Evolutionary conservation across 1,140 invertebrate genomes (phyloP).

Genomic region (Dendrolimus punctatus): DNA sequence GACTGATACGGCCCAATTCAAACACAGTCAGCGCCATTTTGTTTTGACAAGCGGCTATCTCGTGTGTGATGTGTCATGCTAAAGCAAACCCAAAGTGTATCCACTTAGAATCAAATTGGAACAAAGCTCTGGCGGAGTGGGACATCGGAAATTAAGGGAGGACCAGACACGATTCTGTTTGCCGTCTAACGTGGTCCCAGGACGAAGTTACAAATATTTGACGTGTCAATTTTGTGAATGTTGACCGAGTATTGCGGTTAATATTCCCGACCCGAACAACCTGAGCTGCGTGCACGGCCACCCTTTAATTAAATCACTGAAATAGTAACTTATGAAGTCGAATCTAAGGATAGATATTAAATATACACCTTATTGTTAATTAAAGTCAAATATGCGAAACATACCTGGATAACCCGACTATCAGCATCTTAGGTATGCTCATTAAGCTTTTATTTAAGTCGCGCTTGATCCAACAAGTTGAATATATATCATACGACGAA

Average conservation of each 20-base stretch:
- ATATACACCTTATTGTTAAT: conserved; percentile 12
- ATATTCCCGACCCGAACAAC: conserved; percentile 61
- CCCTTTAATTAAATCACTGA: conserved; percentile 68
- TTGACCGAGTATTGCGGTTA: conserved; percentile 70
- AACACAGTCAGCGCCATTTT: conserved; percentile 70
- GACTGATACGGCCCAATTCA: conserved; percentile 70
- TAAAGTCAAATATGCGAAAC: too few relatives aligned
- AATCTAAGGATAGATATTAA: conserved; percentile 24
- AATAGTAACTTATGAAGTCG: conserved; percentile 56
- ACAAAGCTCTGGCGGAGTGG: conserved; percentile 25
- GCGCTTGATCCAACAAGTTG: too few relatives aligned
- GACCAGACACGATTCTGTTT: conserved; percentile 70
- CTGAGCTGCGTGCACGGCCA: conserved; percentile 44
- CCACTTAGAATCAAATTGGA: conserved; percentile 31
- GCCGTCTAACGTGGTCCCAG: conserved; percentile 68
- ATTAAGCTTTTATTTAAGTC: too few relatives aligned
- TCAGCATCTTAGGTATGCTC: too few relatives aligned
- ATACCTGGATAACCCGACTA: too few relatives aligned
- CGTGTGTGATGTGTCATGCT: conserved; percentile 14
- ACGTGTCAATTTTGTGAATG: conserved; percentile 71
- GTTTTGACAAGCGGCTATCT: conserved; percentile 65
- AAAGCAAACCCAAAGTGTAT: conserved; percentile 35
- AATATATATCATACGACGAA: too few relatives aligned
- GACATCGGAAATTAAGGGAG: conserved; percentile 71
- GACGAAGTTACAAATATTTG: conserved; percentile 72